phyloP scores from a whole-genome alignment of 2,113 vertebrate genomes.

The Calcarius ornatus region DNA sequence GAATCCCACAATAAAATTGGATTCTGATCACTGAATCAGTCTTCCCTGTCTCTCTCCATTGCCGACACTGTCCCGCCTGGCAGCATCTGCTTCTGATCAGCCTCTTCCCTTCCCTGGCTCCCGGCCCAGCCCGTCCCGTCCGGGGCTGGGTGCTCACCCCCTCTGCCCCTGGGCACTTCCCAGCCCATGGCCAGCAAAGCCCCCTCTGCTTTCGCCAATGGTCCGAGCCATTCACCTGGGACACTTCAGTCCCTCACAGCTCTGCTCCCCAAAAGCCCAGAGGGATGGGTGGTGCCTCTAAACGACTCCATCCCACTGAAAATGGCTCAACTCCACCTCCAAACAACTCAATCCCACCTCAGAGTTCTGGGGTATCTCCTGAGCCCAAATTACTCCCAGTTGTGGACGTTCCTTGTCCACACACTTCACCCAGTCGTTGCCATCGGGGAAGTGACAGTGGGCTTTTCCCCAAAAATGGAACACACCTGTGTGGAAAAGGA shows the following conservation, averaged over 20 bases:
- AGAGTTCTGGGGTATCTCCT: background rate
- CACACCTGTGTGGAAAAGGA: background rate
- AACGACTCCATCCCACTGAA: background rate
- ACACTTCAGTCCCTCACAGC: background rate
- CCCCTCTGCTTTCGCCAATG: background rate
- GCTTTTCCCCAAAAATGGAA: background rate
- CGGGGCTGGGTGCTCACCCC: background rate
- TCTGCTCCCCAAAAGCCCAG: background rate
- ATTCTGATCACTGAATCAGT: too few species aligned
- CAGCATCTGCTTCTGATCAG: background rate
- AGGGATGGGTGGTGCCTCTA: background rate
- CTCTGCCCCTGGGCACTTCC: background rate
- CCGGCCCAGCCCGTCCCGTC: background rate
- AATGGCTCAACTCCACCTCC: background rate
- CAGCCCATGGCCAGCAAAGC: background rate
- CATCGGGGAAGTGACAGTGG: background rate
- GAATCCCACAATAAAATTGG: too few species aligned
- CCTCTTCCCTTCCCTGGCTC: background rate
- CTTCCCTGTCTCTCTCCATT: too few species aligned
- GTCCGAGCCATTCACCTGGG: fast-evolving
- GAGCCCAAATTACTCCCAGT: background rate
- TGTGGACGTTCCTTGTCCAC: background rate
- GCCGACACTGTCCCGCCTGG: background rate
- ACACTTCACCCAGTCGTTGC: background rate
- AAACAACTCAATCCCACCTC: background rate